Conservation (phyloP, 2,113 vertebrate genomes). For the Cheirogaleus medius region DNA sequence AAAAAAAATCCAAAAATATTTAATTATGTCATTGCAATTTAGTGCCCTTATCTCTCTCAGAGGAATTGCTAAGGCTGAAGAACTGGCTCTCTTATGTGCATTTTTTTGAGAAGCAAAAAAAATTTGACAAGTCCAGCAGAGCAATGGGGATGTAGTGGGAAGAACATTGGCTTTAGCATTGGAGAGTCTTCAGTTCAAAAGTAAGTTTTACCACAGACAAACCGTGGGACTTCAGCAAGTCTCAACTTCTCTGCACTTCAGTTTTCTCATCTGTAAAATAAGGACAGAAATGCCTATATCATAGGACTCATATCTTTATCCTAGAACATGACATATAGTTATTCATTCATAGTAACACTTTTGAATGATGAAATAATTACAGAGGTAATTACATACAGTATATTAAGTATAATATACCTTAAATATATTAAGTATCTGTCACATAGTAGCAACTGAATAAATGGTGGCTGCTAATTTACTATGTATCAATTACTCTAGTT, state of each 20-base stretch:
- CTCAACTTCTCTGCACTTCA: background rate
- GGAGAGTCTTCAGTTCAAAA: background rate
- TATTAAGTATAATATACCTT: background rate
- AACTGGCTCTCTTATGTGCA: background rate
- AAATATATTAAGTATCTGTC: background rate
- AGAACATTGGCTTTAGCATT: background rate
- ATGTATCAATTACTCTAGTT: background rate
- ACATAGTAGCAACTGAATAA: background rate
- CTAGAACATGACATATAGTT: background rate
- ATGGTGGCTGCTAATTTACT: background rate
- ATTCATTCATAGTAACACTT: background rate
- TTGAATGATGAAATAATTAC: background rate
- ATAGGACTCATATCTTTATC: background rate
- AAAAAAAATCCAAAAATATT: conserved; percentile 14
- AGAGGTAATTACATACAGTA: background rate
- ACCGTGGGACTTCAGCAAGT: background rate
- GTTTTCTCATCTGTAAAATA: background rate
- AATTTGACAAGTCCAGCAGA: background rate
- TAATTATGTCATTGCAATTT: background rate
- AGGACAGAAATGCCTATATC: background rate
- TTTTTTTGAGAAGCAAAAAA: conserved; percentile 2
- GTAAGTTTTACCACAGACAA: background rate
- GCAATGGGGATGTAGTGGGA: background rate
- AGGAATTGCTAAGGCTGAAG: background rate
- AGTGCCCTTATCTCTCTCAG: background rate